Conservation (phyloP, 2,797 vertebrate species). For the Alectoris magna region DNA sequence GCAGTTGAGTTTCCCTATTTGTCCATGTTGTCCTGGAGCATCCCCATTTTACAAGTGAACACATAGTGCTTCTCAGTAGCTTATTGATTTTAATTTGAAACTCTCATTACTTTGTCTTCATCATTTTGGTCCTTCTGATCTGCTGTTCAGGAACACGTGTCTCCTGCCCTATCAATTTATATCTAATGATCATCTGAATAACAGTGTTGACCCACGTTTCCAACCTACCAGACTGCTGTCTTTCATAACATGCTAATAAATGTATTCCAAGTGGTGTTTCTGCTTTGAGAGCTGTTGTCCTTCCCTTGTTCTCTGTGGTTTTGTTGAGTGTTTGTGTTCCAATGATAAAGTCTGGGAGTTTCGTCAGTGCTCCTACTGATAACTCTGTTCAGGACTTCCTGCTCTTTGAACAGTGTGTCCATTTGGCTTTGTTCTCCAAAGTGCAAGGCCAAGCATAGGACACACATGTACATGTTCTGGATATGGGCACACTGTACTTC, state of each 20-base stretch:
- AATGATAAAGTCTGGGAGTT: neutral
- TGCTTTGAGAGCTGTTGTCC: neutral
- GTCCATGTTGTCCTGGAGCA: neutral
- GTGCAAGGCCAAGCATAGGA: neutral
- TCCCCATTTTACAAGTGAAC: neutral
- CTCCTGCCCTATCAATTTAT: neutral
- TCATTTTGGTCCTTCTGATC: neutral
- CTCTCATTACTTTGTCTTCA: neutral
- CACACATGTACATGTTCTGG: neutral
- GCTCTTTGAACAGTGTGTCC: neutral
- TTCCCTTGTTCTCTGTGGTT: neutral
- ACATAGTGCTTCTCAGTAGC: neutral
- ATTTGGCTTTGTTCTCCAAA: rapidly evolving
- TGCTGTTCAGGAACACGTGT: neutral
- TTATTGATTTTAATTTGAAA: neutral
- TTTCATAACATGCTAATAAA: neutral
- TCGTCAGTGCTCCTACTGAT: neutral
- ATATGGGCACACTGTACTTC: neutral
- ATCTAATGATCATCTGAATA: neutral
- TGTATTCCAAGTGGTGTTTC: neutral
- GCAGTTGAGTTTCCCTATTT: neutral
- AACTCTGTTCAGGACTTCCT: neutral
- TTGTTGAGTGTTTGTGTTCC: neutral
- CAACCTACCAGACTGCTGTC: neutral
- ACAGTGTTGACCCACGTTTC: neutral